Conservation (phyloP, 2,113 vertebrate genomes). For the Potamarius usumacintae region DNA sequence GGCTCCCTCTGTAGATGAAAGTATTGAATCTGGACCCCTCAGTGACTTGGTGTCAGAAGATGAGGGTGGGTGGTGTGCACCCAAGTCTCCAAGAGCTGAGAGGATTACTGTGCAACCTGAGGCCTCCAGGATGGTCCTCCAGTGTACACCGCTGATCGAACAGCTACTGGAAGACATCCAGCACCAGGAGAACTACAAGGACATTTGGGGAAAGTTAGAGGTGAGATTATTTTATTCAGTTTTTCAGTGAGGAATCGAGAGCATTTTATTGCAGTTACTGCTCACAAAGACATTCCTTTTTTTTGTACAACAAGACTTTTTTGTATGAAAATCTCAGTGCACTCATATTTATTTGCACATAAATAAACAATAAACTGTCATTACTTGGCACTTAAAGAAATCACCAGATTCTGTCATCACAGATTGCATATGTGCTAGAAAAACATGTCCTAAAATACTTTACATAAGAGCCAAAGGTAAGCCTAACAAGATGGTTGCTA, state of each 20-base stretch:
- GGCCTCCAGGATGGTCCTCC: slow-evolving; percentile 64
- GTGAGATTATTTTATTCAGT: slow-evolving; percentile 64
- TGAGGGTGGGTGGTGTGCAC: slow-evolving; percentile 72
- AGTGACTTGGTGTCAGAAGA: slow-evolving; percentile 89
- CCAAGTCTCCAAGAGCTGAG: slow-evolving; percentile 60
- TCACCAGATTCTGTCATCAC: background rate
- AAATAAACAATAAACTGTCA: background rate
- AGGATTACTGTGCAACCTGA: slow-evolving; percentile 49
- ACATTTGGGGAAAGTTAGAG: slow-evolving; percentile 92
- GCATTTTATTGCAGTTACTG: background rate
- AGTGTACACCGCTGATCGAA: slow-evolving; percentile 79
- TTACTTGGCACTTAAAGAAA: background rate
- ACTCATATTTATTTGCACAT: background rate
- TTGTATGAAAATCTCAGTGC: no score
- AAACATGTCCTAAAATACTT: background rate
- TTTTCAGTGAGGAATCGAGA: slow-evolving; percentile 6
- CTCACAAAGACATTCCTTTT: background rate
- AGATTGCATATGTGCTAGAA: background rate
- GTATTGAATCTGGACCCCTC: slow-evolving; percentile 87
- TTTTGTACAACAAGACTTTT: no score
- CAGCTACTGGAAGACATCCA: slow-evolving; percentile 88
- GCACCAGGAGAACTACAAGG: slow-evolving; percentile 84
- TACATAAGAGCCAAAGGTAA: background rate
- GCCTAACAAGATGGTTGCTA: background rate
- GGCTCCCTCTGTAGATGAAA: slow-evolving; percentile 84